These are phyloP conservation scores for Bombus picipes DNA, from an alignment of 1,140 invertebrate species.

Conservation along the genomic window DNA sequence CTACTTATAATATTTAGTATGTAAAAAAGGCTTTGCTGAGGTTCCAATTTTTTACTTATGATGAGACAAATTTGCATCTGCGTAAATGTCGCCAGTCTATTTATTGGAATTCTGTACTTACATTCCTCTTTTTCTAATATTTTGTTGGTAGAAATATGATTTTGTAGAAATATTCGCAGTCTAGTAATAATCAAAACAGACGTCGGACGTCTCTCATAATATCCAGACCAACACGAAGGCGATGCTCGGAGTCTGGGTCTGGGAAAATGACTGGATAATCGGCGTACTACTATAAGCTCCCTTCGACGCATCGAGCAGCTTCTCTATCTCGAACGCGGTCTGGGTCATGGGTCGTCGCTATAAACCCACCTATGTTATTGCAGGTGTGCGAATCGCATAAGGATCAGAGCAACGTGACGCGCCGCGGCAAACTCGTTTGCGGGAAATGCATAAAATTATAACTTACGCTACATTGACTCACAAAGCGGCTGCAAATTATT, in stretches of 20 bases:
- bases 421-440: constrained; percentile 34
- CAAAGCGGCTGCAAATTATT: constrained; percentile 48
- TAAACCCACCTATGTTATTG: constrained; percentile 68
- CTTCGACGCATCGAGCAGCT: constrained; percentile 54
- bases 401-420: constrained; percentile 18
- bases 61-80: too few relatives aligned
- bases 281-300: constrained; percentile 55
- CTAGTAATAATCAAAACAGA: too few relatives aligned
- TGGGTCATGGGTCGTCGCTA: constrained; percentile 56
- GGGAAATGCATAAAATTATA: constrained; percentile 57
- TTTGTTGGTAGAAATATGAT: too few relatives aligned
- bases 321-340: constrained; percentile 50
- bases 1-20: too few relatives aligned
- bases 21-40: too few relatives aligned
- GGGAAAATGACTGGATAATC: constrained; percentile 70
- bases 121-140: too few relatives aligned
- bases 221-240: constrained; percentile 9
- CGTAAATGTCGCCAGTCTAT: too few relatives aligned
- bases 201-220: constrained; percentile 3
- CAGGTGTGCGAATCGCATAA: constrained; percentile 45
- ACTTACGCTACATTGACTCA: constrained; percentile 35
- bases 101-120: too few relatives aligned
- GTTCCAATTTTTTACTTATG: too few relatives aligned
- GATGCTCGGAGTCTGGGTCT: constrained; percentile 18
- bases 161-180: too few relatives aligned